Evolutionary conservation across 2,113 vertebrate genomes (phyloP).

Genomic region (Bufo gargarizans): DNA sequence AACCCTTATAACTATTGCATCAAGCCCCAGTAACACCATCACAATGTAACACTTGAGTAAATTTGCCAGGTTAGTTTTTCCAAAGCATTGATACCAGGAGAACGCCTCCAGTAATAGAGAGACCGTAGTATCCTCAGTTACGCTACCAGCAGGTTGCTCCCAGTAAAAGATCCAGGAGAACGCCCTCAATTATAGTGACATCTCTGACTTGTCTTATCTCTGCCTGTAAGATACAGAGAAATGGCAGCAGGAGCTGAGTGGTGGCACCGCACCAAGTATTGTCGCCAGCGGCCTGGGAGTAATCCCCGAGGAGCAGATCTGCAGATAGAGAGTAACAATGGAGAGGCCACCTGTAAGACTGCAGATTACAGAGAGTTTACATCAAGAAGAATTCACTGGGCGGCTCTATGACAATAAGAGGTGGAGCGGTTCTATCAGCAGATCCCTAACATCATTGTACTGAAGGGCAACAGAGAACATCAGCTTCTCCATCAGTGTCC

Average conservation of each 20-base stretch:
- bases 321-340: slow-evolving; percentile 2
- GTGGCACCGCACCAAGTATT: slow-evolving; percentile 6
- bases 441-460: no score
- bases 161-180: no score
- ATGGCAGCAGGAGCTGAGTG: neutral
- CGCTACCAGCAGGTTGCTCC: no score
- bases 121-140: no score
- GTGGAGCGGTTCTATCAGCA: no score
- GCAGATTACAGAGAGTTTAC: neutral
- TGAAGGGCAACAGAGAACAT: no score
- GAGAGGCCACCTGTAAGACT: neutral
- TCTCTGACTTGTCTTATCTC: neutral
- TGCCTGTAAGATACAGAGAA: neutral
- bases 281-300: neutral
- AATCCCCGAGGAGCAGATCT: neutral
- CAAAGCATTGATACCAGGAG: neutral
- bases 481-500: no score
- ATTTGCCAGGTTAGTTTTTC: no score
- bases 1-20: no score
- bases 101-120: neutral
- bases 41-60: no score
- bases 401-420: neutral
- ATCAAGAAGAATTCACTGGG: neutral
- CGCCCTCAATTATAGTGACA: no score
- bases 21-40: no score